Evolutionary conservation across 2,113 vertebrate species (phyloP), one percentile per base, ranked within the genome.

Genomic region (Oplegnathus fasciatus): DNA sequence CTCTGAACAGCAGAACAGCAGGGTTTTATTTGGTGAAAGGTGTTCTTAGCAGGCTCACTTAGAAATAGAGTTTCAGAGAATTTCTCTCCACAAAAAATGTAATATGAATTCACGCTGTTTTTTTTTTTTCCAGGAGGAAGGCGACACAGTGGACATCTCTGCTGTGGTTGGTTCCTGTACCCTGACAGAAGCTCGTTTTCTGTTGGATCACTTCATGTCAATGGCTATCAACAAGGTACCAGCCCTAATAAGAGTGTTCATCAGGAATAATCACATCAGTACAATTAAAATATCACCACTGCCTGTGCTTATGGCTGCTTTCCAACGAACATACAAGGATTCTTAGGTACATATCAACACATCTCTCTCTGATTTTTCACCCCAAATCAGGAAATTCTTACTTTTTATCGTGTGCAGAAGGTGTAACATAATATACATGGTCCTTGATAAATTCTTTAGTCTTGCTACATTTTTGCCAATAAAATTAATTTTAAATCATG

Each of bases 141-240:
- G 97, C 1, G 98, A 98, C 87, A 97, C 96, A 0, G 90, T 97
- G 89, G 98, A 99, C 75, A 92, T 98, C 64, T 97, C 97, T 3
- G 97, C 97, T 24, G 96, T 99, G 76, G 97, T 99, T 68, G 96
- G 96, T 52, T 98, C 98, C 65, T 99, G 98, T 81, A 98, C 97
- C 0, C 94, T 99, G 78, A 94, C 95, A 14, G 98, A 99, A 91
- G 96, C 98, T 86, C 97, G 98, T 0, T 99, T 98, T 82, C 95
- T 99, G 32, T 93, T 99, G 55, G 98, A 98, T 85, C 98, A 99
- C 91, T 99, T 99, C 92, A 96, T 99, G 92, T 96, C 95, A 0
- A 98, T 99, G 97, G 97, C 97, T 22, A 97, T 99, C 83, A 98
- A 95, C 94, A 99, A 99, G 97, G 98, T 99, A 95, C 32, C 32